A percentile compares a stretch with the other conserved stretches of the same genome.
These are phyloP conservation scores for Cydia pomonella DNA, from an alignment of 1,140 invertebrate genomes.

Conservation along the genomic window DNA sequence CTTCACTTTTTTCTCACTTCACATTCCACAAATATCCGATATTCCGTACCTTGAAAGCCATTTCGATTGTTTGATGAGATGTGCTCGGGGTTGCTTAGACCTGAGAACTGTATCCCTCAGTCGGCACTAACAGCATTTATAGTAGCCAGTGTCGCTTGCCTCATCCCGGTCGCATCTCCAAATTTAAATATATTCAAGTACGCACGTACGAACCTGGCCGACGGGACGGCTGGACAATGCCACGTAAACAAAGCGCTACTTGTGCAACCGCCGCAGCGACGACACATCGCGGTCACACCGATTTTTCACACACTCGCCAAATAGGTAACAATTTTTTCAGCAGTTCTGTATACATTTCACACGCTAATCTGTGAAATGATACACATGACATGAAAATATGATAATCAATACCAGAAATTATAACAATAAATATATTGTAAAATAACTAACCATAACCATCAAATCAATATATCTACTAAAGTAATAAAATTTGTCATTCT, in stretches of 20 bases:
- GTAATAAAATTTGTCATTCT: background rate
- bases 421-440: too few relatives aligned
- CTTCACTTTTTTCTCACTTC: constrained; percentile 47
- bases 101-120: constrained; percentile 69
- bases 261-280: constrained; percentile 68
- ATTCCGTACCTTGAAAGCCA: constrained; percentile 72
- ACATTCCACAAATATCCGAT: constrained; percentile 63
- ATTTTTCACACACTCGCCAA: constrained; percentile 61
- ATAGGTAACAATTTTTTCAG: constrained; percentile 60
- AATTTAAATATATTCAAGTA: constrained; percentile 81
- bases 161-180: constrained; percentile 76
- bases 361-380: constrained; percentile 37
- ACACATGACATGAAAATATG: constrained; percentile 35
- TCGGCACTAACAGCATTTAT: constrained; percentile 71
- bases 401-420: constrained; percentile 24
- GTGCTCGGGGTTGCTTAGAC: constrained; percentile 67
- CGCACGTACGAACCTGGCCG: constrained; percentile 71
- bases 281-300: constrained; percentile 65
- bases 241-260: constrained; percentile 70
- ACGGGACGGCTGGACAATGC: constrained; percentile 72
- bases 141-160: constrained; percentile 61
- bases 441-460: too few relatives aligned
- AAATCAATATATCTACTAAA: too few relatives aligned
- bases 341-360: constrained; percentile 50
- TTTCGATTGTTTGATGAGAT: constrained; percentile 58